Base-by-base conservation (phyloP, 2,797 vertebrate genomes). In the Loriculus beryllinus region DNA sequence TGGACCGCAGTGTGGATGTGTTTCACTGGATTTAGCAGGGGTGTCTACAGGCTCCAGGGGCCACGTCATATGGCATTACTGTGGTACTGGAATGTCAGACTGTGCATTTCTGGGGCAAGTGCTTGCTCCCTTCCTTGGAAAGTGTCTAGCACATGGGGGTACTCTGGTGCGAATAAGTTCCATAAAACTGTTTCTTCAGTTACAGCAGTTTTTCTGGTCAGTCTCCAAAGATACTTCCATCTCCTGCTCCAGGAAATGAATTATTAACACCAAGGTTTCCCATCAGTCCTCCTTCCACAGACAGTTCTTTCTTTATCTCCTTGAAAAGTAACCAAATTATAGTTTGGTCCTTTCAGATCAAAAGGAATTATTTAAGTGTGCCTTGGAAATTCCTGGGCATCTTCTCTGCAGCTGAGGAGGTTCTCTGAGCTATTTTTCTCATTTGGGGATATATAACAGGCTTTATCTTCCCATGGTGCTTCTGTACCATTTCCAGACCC, bases 401-500 rank as follows among this genome's bases (percentile, higher is more conserved):
- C 75, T 39, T 42, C 29, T 75, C 10, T 54, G 9, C 47, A 77
- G 76, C 65, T 81, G 79, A 72, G 69, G 33, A 91, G 23, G 14
- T 78, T 92, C 49, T 72, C 49, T 68, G 35, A 39, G 65, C 42
- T 92, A 0, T 92, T 91, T 93, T 83, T 59, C 57, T 76, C 81
- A 20, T 5, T 40, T 0, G 12, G 68, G 43, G 26, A 85, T 10
- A 9, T 40, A 8, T 9, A 88, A 26, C 6, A 16, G 52, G 12
- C 42, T 74, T 52, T 49, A 16, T 68, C n/a, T 77, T 86, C 45
- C 26, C 13, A 1, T 83, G 81, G 22, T 93, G 69, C 57, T 92
- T 93, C 78, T 90, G 60, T 91, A 86, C 69, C 45, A 14, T 49
- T 93, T 89, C 54, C 82, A 93, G 79, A 59, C 69, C 54, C 48